A percentile compares a stretch with the other conserved stretches of the same genome.
These are phyloP conservation scores for Diarsia dahlii DNA, from an alignment of 2,888 invertebrate species.

Conservation along the genomic window DNA sequence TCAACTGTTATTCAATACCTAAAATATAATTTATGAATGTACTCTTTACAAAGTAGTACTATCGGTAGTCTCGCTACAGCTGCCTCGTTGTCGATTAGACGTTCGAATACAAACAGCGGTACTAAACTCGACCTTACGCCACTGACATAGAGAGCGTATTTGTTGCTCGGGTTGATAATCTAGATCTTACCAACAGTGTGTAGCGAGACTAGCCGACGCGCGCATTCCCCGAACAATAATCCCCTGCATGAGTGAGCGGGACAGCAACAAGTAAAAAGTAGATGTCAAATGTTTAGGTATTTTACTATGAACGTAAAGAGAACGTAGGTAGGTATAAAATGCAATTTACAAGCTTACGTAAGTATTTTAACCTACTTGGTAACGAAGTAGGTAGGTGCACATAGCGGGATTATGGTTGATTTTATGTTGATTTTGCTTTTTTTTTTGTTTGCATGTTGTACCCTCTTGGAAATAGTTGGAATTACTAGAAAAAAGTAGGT, in stretches of 20 bases:
- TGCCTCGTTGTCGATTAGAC: conserved; percentile 68
- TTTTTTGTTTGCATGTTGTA: neutral
- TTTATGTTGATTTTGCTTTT: conserved; percentile 21
- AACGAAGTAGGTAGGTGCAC: conserved; percentile 67
- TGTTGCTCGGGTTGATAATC: conserved; percentile 63
- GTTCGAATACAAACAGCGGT: conserved; percentile 40
- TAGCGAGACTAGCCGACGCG: conserved; percentile 89
- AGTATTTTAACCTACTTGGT: conserved; percentile 86
- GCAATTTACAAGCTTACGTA: conserved; percentile 88
- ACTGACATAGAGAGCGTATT: conserved; percentile 55
- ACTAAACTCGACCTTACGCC: conserved; percentile 76
- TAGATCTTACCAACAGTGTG: conserved; percentile 74
- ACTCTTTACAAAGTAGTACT: conserved; percentile 88
- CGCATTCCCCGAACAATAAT: conserved; percentile 89
- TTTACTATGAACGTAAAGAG: conserved; percentile 86
- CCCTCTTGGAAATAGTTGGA: no score
- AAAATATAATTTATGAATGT: conserved; percentile 87
- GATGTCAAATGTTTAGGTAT: conserved; percentile 90
- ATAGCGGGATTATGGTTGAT: conserved; percentile 55
- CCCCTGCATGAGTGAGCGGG: conserved; percentile 85
- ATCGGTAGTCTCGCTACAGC: conserved; percentile 85
- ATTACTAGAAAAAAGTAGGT: neutral
- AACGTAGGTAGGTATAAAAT: conserved; percentile 87
- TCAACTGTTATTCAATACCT: conserved; percentile 65
- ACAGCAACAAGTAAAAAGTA: conserved; percentile 87